A percentile compares a stretch with the other conserved stretches of the same genome.
Conservation (phyloP, 1,140 invertebrate species). For the Scaptomyza montana region DNA sequence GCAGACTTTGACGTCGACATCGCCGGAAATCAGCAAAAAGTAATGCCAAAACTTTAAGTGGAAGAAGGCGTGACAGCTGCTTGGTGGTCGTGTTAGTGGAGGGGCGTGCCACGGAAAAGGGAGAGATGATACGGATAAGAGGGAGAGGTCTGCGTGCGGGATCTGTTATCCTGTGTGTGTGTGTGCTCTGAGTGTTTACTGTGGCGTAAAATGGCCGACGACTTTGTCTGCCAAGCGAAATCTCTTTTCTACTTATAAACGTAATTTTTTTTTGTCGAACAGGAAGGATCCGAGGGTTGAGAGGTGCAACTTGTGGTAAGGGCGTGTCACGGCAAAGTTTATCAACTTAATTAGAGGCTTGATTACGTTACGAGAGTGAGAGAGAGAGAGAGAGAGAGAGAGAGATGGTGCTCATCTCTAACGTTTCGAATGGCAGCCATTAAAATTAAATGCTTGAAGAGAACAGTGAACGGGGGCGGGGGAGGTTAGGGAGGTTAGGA, state of each 20-base stretch:
- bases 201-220: slow-evolving; percentile 71
- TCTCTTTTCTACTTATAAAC: slow-evolving; percentile 13
- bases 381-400: slow-evolving; percentile 9
- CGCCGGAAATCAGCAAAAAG: slow-evolving; percentile 71
- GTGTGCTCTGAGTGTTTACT: slow-evolving; percentile 50
- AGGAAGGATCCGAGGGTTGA: no score
- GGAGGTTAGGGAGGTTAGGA: neutral
- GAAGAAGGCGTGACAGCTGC: slow-evolving; percentile 35
- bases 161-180: neutral
- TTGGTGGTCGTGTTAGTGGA: slow-evolving; percentile 54
- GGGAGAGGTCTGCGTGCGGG: neutral
- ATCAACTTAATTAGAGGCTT: slow-evolving; percentile 82
- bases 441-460: slow-evolving; percentile 62
- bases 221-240: slow-evolving; percentile 59
- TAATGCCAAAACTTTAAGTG: slow-evolving; percentile 64
- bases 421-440: slow-evolving; percentile 34
- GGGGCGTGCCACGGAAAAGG: slow-evolving; percentile 15
- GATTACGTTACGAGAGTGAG: slow-evolving; percentile 57
- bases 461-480: slow-evolving; percentile 12
- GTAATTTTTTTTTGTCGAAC: slow-evolving; percentile 8
- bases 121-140: neutral
- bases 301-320: neutral
- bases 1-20: slow-evolving; percentile 45
- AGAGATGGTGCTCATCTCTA: slow-evolving; percentile 47
- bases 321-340: slow-evolving; percentile 60